Evolutionary conservation across 2,888 invertebrate genomes (phyloP).

Genomic region (Pocota personata): DNA sequence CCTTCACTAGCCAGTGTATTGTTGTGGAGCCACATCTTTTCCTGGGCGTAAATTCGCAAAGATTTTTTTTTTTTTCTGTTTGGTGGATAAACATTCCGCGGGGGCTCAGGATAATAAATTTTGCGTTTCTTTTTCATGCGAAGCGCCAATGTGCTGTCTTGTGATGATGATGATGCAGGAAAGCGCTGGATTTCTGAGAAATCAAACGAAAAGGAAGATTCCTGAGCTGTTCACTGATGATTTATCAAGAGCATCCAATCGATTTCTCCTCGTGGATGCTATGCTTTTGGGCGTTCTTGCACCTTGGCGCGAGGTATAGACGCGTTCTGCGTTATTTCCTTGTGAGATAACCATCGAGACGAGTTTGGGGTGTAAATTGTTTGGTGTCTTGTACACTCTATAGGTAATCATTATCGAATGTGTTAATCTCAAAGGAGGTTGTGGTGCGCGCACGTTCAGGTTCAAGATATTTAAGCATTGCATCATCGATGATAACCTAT

Average conservation of each 20-base stretch:
- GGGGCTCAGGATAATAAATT: conserved; percentile 69
- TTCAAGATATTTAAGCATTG: conserved; percentile 25
- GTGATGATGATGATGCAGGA: conserved; percentile 25
- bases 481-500: conserved; percentile 49
- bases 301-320: conserved; percentile 32
- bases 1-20: conserved; percentile 37
- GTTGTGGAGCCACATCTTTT: conserved; percentile 43
- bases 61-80: conserved; percentile 7
- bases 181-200: conserved; percentile 54
- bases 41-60: conserved; percentile 39
- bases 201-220: conserved; percentile 51
- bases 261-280: conserved; percentile 47
- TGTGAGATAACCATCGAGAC: conserved; percentile 60
- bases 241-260: conserved; percentile 70
- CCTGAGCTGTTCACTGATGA: conserved; percentile 54
- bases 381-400: conserved; percentile 8
- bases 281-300: conserved; percentile 61
- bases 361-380: conserved; percentile 57
- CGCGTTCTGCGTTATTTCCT: conserved; percentile 59
- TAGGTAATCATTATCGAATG: conserved; percentile 32
- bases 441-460: conserved; percentile 6
- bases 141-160: conserved; percentile 57
- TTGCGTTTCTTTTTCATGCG: conserved; percentile 27
- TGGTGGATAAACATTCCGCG: conserved; percentile 52
- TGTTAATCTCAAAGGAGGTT: background rate